Conservation (phyloP, 2,888 invertebrate genomes). For the Epistrophella euchroma region DNA sequence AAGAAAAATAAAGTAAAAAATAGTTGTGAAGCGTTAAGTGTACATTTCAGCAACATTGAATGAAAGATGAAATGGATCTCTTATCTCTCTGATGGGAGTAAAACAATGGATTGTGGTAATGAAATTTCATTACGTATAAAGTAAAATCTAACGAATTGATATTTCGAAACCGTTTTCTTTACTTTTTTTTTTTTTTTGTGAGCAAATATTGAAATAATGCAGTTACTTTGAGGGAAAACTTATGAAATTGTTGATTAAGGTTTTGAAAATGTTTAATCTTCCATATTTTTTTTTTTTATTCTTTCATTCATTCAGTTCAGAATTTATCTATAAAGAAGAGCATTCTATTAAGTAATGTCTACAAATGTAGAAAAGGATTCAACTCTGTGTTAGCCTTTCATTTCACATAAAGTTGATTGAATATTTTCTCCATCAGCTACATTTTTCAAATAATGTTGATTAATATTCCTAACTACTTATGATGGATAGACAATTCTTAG, state of each 20-base stretch:
- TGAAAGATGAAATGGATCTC: slow-evolving; percentile 59
- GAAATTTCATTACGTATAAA: slow-evolving; percentile 57
- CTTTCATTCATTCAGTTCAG: background rate
- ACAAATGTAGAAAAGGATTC: background rate
- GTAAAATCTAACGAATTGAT: slow-evolving; percentile 38
- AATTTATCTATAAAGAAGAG: background rate
- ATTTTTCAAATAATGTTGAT: background rate
- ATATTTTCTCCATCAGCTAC: background rate
- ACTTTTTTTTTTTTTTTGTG: background rate
- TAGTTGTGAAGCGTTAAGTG: slow-evolving; percentile 59
- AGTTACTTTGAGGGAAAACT: slow-evolving; percentile 3
- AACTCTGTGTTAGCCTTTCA: background rate
- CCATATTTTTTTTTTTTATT: background rate
- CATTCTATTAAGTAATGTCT: background rate
- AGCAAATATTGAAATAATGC: slow-evolving; percentile 4
- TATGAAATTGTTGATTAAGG: slow-evolving; percentile 10
- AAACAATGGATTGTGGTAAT: slow-evolving; percentile 51
- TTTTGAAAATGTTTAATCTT: slow-evolving; percentile 14
- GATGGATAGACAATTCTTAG: background rate
- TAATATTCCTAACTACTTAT: background rate
- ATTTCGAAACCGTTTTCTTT: slow-evolving; percentile 22
- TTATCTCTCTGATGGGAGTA: slow-evolving; percentile 37
- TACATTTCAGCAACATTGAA: slow-evolving; percentile 37
- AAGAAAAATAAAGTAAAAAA: slow-evolving; percentile 27
- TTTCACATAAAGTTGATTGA: background rate